A percentile compares a stretch with the other conserved stretches of the same genome.
phyloP scores from a whole-genome alignment of 2,113 vertebrate genomes.

The Pipra filicauda region DNA sequence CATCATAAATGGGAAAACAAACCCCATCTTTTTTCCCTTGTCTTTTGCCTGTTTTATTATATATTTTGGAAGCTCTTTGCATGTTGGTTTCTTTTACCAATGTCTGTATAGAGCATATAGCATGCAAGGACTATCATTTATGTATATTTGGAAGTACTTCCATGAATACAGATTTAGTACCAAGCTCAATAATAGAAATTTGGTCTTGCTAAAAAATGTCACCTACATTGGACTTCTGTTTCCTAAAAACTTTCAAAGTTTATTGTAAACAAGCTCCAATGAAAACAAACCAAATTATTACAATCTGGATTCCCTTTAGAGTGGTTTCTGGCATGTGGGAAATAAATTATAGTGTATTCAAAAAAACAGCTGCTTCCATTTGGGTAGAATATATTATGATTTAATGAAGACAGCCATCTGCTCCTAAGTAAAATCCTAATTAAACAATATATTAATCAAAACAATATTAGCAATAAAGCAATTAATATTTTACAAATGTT shows the following conservation, averaged over 20 bases:
- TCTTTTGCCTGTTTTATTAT: not conserved
- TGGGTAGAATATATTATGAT: constrained; percentile 60
- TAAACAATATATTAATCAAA: constrained; percentile 72
- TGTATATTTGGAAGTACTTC: not conserved
- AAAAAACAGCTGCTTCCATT: constrained; percentile 68
- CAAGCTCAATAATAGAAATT: not conserved
- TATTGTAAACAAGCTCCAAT: not conserved
- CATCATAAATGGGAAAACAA: not conserved
- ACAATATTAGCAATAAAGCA: constrained; percentile 57
- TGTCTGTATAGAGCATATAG: not conserved
- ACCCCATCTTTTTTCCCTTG: not conserved
- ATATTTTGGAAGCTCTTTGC: not conserved
- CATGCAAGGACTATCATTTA: not conserved
- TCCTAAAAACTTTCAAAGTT: not conserved
- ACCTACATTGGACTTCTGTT: not conserved
- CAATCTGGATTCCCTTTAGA: constrained; percentile 35
- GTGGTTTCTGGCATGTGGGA: constrained; percentile 43
- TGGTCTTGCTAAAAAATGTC: not conserved
- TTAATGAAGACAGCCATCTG: constrained; percentile 73
- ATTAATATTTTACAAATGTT: constrained; percentile 55
- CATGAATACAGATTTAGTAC: not conserved
- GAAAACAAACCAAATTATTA: constrained; percentile 39
- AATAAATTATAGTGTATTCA: constrained; percentile 55
- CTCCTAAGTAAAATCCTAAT: constrained; percentile 63
- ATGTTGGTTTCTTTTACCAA: not conserved